A percentile compares a stretch with the other conserved stretches of the same genome.
Conservation (phyloP, 2,888 invertebrate species). For the Orthosia gothica region DNA sequence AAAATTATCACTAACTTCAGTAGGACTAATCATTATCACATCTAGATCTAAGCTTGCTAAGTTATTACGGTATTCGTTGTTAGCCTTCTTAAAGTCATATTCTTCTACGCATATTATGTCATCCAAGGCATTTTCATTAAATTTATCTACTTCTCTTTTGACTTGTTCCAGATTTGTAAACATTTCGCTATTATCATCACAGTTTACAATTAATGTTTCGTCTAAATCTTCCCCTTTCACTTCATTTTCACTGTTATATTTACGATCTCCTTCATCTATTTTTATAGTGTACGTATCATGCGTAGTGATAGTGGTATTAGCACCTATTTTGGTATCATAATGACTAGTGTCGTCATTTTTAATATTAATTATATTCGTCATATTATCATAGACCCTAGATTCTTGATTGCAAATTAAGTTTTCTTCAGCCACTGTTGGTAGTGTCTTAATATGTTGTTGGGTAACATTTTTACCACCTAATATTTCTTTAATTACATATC, state of each 20-base stretch:
- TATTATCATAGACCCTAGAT: background rate
- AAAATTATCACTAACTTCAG: background rate
- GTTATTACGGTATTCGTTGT: background rate
- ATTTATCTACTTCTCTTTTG: background rate
- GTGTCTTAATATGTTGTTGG: background rate
- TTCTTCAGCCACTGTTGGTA: background rate
- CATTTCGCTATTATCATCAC: background rate
- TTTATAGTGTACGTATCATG: background rate
- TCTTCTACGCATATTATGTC: slow-evolving; percentile 29
- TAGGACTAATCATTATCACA: slow-evolving; percentile 9
- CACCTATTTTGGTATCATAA: background rate
- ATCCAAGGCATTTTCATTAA: background rate
- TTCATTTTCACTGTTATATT: background rate
- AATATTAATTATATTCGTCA: background rate
- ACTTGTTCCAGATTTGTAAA: background rate
- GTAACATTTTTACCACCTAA: background rate
- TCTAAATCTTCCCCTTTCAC: background rate
- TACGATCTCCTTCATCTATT: background rate
- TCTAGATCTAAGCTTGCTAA: background rate
- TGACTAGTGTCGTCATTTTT: background rate
- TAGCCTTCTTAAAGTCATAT: slow-evolving; percentile 2
- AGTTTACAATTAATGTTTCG: slow-evolving; percentile 10
- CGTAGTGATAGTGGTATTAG: background rate
- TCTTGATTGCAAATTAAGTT: background rate
- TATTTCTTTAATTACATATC: slow-evolving; percentile 64